Evolutionary conservation across 2,797 vertebrate genomes (phyloP).

Genomic region (Apodemus agrarius): DNA sequence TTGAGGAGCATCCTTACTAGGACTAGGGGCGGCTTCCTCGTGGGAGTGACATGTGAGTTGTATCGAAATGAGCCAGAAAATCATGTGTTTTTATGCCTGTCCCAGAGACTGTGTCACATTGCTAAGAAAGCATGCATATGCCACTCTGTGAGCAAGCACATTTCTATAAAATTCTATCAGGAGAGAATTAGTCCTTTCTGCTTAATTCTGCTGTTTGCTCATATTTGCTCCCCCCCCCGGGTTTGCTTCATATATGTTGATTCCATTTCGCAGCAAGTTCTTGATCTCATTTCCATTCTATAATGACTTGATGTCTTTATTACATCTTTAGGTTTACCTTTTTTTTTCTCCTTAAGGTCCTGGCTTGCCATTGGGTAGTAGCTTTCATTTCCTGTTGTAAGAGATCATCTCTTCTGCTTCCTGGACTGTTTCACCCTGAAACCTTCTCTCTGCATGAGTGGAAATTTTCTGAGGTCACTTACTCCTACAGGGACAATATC

Average conservation of each 20-base stretch:
- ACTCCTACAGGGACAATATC: accelerated
- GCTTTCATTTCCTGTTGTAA: not conserved
- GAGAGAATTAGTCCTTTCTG: not conserved
- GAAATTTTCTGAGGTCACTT: too few relatives aligned
- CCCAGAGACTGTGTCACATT: not conserved
- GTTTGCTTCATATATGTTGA: not conserved
- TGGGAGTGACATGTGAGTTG: not conserved
- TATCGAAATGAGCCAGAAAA: not conserved
- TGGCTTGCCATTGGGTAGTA: not conserved
- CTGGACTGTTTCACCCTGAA: not conserved
- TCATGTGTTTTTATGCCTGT: not conserved
- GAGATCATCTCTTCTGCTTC: not conserved
- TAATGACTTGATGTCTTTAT: not conserved
- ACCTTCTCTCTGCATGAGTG: not conserved
- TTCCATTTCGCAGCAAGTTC: not conserved
- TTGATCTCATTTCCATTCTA: not conserved
- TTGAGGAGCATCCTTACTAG: too few relatives aligned
- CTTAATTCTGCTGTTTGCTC: not conserved
- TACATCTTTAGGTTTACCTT: not conserved
- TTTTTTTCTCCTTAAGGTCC: not conserved
- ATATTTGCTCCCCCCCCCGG: accelerated
- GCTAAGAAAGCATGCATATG: not conserved
- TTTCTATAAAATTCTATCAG: not conserved
- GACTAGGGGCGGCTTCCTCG: not conserved
- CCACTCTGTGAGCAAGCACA: not conserved